Conservation (phyloP, 2,113 vertebrate genomes). For the Leucopsar rothschildi region DNA sequence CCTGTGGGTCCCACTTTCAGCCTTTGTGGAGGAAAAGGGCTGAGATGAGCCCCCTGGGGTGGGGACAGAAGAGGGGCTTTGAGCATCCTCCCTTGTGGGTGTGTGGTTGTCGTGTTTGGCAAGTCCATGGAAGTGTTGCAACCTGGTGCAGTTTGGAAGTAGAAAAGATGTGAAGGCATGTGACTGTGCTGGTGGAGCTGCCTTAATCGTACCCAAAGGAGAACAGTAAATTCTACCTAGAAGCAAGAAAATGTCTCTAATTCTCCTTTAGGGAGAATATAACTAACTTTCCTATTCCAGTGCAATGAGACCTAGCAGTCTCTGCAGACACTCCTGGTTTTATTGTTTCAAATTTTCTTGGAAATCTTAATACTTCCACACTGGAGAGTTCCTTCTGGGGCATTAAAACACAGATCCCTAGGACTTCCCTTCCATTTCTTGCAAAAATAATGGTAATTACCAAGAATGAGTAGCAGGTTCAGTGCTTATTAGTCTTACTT, state of each 20-base stretch:
- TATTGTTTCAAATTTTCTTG: neutral
- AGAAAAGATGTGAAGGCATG: neutral
- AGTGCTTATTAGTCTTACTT: slow-evolving; percentile 72
- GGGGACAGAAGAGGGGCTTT: neutral
- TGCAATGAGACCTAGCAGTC: neutral
- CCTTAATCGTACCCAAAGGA: slow-evolving; percentile 24
- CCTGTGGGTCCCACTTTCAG: fast-evolving
- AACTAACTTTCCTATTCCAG: slow-evolving; percentile 34
- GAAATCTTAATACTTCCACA: neutral
- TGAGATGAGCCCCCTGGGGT: neutral
- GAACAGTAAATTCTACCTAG: neutral
- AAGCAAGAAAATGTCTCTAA: slow-evolving; percentile 23
- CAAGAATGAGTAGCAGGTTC: slow-evolving; percentile 69
- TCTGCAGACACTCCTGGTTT: neutral
- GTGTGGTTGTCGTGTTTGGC: neutral
- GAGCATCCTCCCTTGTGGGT: fast-evolving
- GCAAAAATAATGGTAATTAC: slow-evolving; percentile 71
- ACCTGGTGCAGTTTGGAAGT: neutral
- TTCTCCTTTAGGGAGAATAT: slow-evolving; percentile 40
- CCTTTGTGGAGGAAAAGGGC: neutral
- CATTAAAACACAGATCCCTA: slow-evolving; percentile 10
- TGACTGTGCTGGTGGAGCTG: neutral
- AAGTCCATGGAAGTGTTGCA: neutral
- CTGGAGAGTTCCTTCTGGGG: slow-evolving; percentile 18
- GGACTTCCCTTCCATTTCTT: slow-evolving; percentile 10